Percentiles rank a stretch among this genome's conserved stretches.
Evolutionary conservation across 1,140 invertebrate species (phyloP).

Genomic region (Bombus confusus): DNA sequence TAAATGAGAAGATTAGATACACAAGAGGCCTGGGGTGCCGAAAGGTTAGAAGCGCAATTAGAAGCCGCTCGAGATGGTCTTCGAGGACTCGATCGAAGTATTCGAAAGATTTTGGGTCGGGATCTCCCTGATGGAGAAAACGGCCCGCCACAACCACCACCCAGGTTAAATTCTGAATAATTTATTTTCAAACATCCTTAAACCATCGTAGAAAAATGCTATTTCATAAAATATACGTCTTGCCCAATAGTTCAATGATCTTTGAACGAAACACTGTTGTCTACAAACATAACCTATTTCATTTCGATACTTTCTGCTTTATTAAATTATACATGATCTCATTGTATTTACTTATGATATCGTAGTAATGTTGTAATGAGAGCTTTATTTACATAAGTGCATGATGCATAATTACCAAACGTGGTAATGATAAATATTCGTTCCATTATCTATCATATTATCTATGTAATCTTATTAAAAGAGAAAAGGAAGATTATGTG

Average conservation of each 20-base stretch:
- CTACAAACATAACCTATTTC: constrained; percentile 34
- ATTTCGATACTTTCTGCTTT: background rate
- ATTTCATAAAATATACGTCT: background rate
- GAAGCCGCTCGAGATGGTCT: constrained; percentile 79
- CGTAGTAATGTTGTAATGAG: background rate
- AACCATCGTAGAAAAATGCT: background rate
- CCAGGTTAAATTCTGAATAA: constrained; percentile 68
- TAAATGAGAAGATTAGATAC: constrained; percentile 77
- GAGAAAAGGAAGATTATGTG: background rate
- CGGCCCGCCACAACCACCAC: constrained; percentile 69
- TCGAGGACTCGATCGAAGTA: constrained; percentile 78
- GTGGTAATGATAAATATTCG: background rate
- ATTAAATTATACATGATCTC: constrained; percentile 11
- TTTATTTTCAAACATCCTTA: background rate
- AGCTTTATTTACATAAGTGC: background rate
- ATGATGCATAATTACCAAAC: background rate
- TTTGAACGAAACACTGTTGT: constrained; percentile 15
- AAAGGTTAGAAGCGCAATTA: constrained; percentile 78
- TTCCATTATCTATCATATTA: too few species aligned
- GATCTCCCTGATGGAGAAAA: constrained; percentile 81
- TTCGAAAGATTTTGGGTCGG: constrained; percentile 81
- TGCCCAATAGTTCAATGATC: background rate
- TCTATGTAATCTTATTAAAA: background rate
- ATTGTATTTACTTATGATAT: constrained; percentile 17
- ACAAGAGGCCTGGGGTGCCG: constrained; percentile 77